A percentile compares a stretch with the other conserved stretches of the same genome.
Conservation (phyloP, 35 echinoderm and acorn worm species). For the Ophiothrix spiculata region DNA sequence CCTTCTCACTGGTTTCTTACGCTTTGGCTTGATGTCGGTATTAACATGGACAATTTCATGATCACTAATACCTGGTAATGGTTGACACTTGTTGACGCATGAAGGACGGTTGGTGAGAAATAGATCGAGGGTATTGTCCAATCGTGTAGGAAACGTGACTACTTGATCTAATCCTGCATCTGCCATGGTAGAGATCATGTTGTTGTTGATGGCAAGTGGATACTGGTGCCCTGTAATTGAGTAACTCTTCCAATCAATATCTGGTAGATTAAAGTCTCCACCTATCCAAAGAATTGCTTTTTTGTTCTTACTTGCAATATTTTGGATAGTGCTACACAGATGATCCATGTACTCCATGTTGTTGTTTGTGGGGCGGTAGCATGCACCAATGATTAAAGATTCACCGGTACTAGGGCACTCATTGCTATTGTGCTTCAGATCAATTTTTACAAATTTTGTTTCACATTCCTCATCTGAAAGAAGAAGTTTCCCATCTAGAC, state of each 20-base stretch:
- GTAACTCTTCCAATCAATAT: conserved; percentile 41
- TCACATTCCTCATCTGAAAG: background rate
- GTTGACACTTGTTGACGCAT: conserved; percentile 46
- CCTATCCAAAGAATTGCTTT: conserved; percentile 48
- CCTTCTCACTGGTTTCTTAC: too few relatives aligned
- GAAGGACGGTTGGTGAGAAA: conserved; percentile 47
- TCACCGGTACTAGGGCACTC: too few relatives aligned
- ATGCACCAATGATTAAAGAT: conserved; percentile 30
- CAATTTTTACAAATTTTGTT: background rate
- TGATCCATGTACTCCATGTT: conserved; percentile 22
- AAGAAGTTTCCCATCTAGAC: conserved; percentile 1
- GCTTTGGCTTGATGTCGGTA: too few relatives aligned
- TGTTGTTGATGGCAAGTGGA: conserved; percentile 36
- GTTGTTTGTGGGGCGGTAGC: conserved; percentile 36
- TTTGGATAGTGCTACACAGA: conserved; percentile 17
- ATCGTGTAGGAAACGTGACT: conserved; percentile 46
- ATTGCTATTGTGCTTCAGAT: background rate
- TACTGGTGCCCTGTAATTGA: conserved; percentile 25
- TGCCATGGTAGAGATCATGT: conserved; percentile 17
- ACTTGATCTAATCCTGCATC: conserved; percentile 50
- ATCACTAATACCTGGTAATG: too few relatives aligned
- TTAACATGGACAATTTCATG: too few relatives aligned
- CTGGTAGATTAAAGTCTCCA: conserved; percentile 58
- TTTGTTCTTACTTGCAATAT: conserved; percentile 18
- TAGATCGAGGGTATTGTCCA: conserved; percentile 42